Conservation (phyloP, 1,140 invertebrate species). For the Oncopeltus fasciatus region DNA sequence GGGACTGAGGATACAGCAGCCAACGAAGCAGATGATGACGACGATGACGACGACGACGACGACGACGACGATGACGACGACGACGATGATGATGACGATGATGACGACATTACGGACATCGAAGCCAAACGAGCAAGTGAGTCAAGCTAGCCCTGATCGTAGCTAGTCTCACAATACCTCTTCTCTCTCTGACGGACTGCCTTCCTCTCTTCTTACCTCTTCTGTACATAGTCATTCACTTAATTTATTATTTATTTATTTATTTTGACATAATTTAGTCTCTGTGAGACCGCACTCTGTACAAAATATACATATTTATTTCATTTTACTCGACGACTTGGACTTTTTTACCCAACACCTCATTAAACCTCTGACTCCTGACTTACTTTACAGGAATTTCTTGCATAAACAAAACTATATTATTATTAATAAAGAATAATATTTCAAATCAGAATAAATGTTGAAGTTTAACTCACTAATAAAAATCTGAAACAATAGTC, state of each 20-base stretch:
- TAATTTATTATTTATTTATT: conserved; percentile 18
- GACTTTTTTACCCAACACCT: too few relatives aligned
- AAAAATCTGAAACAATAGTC: too few relatives aligned
- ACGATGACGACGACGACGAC: conserved; percentile 44
- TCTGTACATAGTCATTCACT: conserved; percentile 6
- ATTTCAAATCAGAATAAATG: too few relatives aligned
- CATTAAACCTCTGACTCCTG: background rate
- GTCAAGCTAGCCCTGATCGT: conserved; percentile 32
- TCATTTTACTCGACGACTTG: background rate
- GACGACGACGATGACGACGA: conserved; percentile 62
- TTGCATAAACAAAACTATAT: too few relatives aligned
- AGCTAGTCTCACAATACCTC: background rate
- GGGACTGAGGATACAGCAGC: conserved; percentile 10
- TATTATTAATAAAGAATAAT: too few relatives aligned
- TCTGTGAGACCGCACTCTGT: background rate
- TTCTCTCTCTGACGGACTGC: background rate
- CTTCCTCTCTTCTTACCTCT: background rate
- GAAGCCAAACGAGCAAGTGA: conserved; percentile 58
- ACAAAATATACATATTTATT: conserved; percentile 5
- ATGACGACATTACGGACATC: conserved; percentile 44
- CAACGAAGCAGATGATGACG: conserved; percentile 36
- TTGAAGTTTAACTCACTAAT: too few relatives aligned
- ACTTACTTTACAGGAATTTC: too few relatives aligned
- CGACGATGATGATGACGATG: conserved; percentile 49
- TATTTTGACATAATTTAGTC: conserved; percentile 15